These are phyloP conservation scores for Hylaeus volcanicus DNA, from an alignment of 1,140 invertebrate genomes.

Conservation along the genomic window DNA sequence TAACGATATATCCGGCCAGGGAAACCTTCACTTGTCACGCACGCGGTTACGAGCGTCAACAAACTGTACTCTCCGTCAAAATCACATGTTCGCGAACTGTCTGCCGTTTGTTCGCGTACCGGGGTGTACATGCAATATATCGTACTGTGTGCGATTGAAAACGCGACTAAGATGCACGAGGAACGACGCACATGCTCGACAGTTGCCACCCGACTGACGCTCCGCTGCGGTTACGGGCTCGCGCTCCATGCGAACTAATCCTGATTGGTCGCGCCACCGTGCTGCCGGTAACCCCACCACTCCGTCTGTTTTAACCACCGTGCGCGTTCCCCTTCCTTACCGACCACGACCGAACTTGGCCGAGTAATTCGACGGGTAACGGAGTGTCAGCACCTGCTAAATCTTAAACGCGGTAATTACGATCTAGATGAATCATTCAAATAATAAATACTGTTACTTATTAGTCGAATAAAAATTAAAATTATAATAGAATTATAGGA, in stretches of 20 bases:
- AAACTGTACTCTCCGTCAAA: slow-evolving; percentile 50
- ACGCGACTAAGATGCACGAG: slow-evolving; percentile 15
- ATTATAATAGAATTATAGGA: no score
- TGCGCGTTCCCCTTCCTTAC: background rate
- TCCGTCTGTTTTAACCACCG: slow-evolving; percentile 53
- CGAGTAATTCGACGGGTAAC: background rate
- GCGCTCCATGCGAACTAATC: slow-evolving; percentile 38
- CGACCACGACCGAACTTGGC: background rate
- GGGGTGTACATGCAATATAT: slow-evolving; percentile 38
- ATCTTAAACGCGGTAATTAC: background rate
- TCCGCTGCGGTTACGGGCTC: slow-evolving; percentile 29
- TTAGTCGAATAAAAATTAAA: no score
- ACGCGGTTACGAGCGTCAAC: slow-evolving; percentile 26
- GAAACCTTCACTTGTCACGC: slow-evolving; percentile 32
- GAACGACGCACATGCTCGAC: slow-evolving; percentile 58
- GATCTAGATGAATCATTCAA: no score
- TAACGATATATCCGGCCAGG: slow-evolving; percentile 55
- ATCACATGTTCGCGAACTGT: slow-evolving; percentile 70
- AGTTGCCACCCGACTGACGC: slow-evolving; percentile 76
- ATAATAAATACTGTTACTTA: no score
- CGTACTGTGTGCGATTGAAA: slow-evolving; percentile 31
- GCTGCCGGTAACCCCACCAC: background rate
- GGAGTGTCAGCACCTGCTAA: background rate
- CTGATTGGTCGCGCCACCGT: slow-evolving; percentile 32
- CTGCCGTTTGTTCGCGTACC: slow-evolving; percentile 24